Base-by-base conservation (phyloP, 2,113 vertebrate genomes). In the Baryphthengus martii region DNA sequence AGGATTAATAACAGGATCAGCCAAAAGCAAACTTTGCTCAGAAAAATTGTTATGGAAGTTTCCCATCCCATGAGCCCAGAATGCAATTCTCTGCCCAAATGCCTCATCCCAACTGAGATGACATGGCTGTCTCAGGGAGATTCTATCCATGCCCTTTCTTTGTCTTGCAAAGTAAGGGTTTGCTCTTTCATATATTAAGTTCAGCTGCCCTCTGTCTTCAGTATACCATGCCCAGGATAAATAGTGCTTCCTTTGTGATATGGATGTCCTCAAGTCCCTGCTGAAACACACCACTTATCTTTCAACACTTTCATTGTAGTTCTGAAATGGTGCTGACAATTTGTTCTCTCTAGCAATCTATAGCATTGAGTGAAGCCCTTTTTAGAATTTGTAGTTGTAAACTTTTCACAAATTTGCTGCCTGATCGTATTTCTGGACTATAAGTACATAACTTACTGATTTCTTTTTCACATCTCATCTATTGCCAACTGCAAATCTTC, bases 71-170 rank as follows among this genome's bases (percentile, higher is more conserved):
- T 25, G 19, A 80, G 66, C 14, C 26, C 13, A n/a, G 29, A 61
- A 6, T 0, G 0, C 13, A 31, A 11, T 35, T 83, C 24, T 76
- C 45, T 74, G 37, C 25, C 21, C 37, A 79, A 37, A 82, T 1
- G 2, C 5, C 12, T 65, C 40, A 73, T 92, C 73, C 59, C 50
- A 71, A 28, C 33, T 31, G 53, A 80, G 21, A 37, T 52, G 37
- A 70, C 7, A 14, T 37, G 21, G 26, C 17, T 86, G 17, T 28
- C 21, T 76, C 8, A 5, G 31, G 18, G 25, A 75, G 5, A 52
- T 40, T 8, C 12, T 63, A 16, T 35, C 29, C 0, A 0, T 52
- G 40, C 12, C 20, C 20, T 2, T 20, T 16, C 61, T 62, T 44
- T 66, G 6, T 56, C 40, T 70, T 72, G 50, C n/a, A 62, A 76